Evolutionary conservation across 2,888 invertebrate genomes (phyloP), one percentile per base, ranked within the genome.

Genomic region (Lasioglossum malachurum): DNA sequence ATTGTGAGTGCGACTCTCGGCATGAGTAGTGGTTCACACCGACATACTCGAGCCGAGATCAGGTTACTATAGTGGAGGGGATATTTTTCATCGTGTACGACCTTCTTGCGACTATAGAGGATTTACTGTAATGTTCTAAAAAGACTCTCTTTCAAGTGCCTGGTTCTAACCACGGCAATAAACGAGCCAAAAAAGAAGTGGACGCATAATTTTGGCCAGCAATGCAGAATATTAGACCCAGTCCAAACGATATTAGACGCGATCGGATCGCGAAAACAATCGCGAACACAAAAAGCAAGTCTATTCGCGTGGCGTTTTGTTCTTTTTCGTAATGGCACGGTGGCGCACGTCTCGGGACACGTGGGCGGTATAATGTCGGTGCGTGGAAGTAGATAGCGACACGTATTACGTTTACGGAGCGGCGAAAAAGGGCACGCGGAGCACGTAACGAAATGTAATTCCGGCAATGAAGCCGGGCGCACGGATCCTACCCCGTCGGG

Each of bases 391-490:
- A 41, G n/a, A 67, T 14, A 78, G 53, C 27, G 79, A 75, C 57
- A 74, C 74, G 79, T 83, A 69, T 83, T 79, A 53, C 79, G 69
- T 71, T 83, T 71, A 71, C 83, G 64, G 53, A n/a, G 27, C 67
- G 53, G 38, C 27, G 71, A 80, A 81, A 79, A 88, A 38, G 80
- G 53, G 80, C 57, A 57, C 35, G 75, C 35, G 67, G 64, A 74
- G 82, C 84, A 87, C 80, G 84, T 84, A 89, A 89, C 89, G 86
- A 89, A 89, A 89, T 86, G 89, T 89, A 89, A 89, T 86, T 80
- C 86, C 78, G 75, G 80, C 83, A 89, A 84, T 86, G 87, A 87
- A 83, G 35, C 23, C 87, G 78, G 72, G 83, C 75, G 67, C 83
- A 49, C 75, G 84, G 80, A 10, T n/a, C 41, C 72, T 44, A 49